These are phyloP conservation scores for Drosophila truncata DNA, from an alignment of 1,140 invertebrate genomes.

Conservation along the genomic window DNA sequence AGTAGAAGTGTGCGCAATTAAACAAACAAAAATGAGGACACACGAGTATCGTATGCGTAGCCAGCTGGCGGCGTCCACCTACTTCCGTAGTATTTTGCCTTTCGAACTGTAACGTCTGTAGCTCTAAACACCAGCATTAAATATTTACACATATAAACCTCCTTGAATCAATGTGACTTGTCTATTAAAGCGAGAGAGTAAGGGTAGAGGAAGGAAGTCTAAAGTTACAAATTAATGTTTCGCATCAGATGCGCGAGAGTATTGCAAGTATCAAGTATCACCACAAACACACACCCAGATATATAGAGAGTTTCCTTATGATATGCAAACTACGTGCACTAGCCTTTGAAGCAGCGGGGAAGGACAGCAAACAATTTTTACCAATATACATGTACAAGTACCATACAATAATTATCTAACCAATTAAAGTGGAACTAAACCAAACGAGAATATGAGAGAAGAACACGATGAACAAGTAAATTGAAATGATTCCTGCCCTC, in stretches of 20 bases:
- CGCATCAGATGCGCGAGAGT: constrained; percentile 68
- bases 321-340: constrained; percentile 60
- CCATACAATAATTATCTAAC: constrained; percentile 63
- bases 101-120: constrained; percentile 57
- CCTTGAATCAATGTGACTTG: constrained; percentile 83
- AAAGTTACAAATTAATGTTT: constrained; percentile 21
- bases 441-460: constrained; percentile 55
- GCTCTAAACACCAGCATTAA: constrained; percentile 40
- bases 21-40: constrained; percentile 28
- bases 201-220: neutral
- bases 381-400: constrained; percentile 77
- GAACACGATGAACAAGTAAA: constrained; percentile 71
- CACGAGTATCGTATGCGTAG: constrained; percentile 42
- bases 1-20: constrained; percentile 63
- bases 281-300: constrained; percentile 26
- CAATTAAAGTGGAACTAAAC: constrained; percentile 56
- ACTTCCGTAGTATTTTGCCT: constrained; percentile 60
- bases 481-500: constrained; percentile 85
- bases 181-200: constrained; percentile 62
- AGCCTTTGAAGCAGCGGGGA: constrained; percentile 52
- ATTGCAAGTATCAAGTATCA: constrained; percentile 40
- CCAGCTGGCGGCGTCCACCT: constrained; percentile 17
- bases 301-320: constrained; percentile 76
- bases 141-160: constrained; percentile 55
- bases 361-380: constrained; percentile 64